Percentiles rank a stretch among this genome's conserved stretches.
These are phyloP conservation scores for Scaeva pyrastri DNA, from an alignment of 2,888 invertebrate species.

Conservation along the genomic window DNA sequence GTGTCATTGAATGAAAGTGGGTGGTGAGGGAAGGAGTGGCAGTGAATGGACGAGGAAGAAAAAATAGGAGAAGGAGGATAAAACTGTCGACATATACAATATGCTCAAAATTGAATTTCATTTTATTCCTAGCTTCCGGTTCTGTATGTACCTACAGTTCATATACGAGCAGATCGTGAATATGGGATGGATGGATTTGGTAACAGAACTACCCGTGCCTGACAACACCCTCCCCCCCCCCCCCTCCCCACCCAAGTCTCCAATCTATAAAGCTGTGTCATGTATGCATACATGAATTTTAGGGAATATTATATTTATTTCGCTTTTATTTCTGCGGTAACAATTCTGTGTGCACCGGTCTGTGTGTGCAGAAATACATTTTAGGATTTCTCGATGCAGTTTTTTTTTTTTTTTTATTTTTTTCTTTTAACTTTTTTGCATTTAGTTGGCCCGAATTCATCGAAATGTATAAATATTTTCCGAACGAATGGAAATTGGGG, in stretches of 20 bases:
- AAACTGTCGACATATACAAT: slow-evolving; percentile 59
- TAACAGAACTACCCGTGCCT: not conserved
- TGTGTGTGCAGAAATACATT: slow-evolving; percentile 55
- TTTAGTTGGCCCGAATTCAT: slow-evolving; percentile 14
- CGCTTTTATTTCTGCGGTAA: slow-evolving; percentile 51
- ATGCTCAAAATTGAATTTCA: slow-evolving; percentile 55
- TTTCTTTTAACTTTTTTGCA: slow-evolving; percentile 2
- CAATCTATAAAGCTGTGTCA: not conserved
- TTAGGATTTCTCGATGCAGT: slow-evolving; percentile 29
- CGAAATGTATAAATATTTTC: slow-evolving; percentile 41
- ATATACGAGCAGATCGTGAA: no score
- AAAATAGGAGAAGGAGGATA: slow-evolving; percentile 10
- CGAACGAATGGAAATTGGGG: slow-evolving; percentile 47
- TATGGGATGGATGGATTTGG: slow-evolving; percentile 15
- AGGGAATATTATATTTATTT: slow-evolving; percentile 31
- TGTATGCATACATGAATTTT: slow-evolving; percentile 3
- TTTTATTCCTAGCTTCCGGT: slow-evolving; percentile 37
- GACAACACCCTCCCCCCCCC: not conserved
- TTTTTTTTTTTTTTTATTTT: not conserved
- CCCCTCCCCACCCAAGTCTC: no score
- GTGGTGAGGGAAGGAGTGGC: no score
- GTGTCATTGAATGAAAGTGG: no score
- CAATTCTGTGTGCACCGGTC: slow-evolving; percentile 36
- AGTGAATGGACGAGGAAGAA: no score
- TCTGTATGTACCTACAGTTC: no score